Conservation (phyloP, 2,113 vertebrate genomes). For the Gavialis gangeticus region DNA sequence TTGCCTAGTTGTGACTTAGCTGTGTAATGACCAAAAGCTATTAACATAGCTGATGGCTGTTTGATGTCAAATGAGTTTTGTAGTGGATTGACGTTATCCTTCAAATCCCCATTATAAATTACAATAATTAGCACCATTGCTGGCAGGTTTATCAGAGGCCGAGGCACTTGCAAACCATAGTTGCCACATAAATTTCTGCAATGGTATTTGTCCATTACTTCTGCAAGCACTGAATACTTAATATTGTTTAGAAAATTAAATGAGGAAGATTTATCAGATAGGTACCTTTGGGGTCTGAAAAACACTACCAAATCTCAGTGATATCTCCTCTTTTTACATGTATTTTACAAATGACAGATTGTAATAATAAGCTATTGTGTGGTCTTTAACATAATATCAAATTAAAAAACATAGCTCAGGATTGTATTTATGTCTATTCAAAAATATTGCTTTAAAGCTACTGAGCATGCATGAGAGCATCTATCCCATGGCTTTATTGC, state of each 20-base stretch:
- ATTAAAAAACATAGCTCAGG: background rate
- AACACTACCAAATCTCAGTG: background rate
- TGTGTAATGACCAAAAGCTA: background rate
- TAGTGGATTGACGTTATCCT: background rate
- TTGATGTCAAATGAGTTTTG: background rate
- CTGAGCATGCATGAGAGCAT: background rate
- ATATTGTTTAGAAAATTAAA: background rate
- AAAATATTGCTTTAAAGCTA: conserved; percentile 8
- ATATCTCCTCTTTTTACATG: background rate
- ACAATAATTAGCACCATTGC: background rate
- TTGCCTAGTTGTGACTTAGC: background rate
- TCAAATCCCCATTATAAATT: background rate
- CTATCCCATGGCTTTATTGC: conserved; percentile 23
- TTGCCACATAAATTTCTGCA: background rate
- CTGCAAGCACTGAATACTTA: background rate
- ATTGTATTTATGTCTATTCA: background rate
- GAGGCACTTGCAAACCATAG: background rate
- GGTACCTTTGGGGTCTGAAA: background rate
- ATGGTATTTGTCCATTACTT: background rate
- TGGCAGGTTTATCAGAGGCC: background rate
- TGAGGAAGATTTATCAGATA: background rate
- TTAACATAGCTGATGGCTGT: background rate
- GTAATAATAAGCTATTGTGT: background rate
- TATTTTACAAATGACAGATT: background rate
- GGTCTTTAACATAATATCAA: background rate